Evolutionary conservation across 35 echinoderm and acorn worm genomes (phyloP).

Genomic region (Ophioderma brevispina): DNA sequence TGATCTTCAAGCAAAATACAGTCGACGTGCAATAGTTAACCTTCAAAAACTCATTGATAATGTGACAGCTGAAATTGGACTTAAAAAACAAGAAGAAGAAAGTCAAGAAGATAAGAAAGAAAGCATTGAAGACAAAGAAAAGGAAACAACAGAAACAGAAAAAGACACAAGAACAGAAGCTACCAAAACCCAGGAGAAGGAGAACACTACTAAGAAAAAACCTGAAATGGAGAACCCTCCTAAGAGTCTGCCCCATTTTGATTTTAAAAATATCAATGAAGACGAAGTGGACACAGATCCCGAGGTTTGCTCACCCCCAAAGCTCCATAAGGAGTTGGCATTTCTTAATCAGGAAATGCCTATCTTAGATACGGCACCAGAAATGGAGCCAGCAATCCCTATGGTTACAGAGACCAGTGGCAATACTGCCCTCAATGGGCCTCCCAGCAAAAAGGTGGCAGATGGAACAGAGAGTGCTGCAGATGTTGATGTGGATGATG

Average conservation of each 20-base stretch:
- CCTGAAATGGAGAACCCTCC: not conserved
- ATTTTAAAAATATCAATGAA: slow-evolving; percentile 40
- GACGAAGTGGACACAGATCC: slow-evolving; percentile 42
- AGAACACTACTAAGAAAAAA: slow-evolving; percentile 17
- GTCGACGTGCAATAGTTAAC: slow-evolving; percentile 91
- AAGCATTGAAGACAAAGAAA: slow-evolving; percentile 11
- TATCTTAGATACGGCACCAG: slow-evolving; percentile 37
- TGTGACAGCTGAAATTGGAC: slow-evolving; percentile 93
- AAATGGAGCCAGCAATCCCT: slow-evolving; percentile 7
- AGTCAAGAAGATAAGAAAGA: slow-evolving; percentile 45
- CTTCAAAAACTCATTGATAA: slow-evolving; percentile 96
- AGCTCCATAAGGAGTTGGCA: slow-evolving; percentile 71
- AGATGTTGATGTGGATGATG: slow-evolving; percentile 16
- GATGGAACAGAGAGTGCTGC: slow-evolving; percentile 8
- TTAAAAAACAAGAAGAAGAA: slow-evolving; percentile 61
- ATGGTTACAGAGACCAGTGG: not conserved
- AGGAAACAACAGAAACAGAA: slow-evolving; percentile 28
- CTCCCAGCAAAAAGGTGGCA: not conserved
- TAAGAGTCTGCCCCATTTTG: not conserved
- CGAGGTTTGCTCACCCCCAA: slow-evolving; percentile 61
- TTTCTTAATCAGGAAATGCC: slow-evolving; percentile 65
- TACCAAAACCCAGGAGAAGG: not conserved
- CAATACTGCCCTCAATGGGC: not conserved
- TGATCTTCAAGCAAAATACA: slow-evolving; percentile 92
- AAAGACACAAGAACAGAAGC: slow-evolving; percentile 15